A percentile compares a stretch with the other conserved stretches of the same genome.
These are phyloP conservation scores for Thymelicus sylvestris DNA, from an alignment of 2,888 invertebrate genomes.

Conservation along the genomic window DNA sequence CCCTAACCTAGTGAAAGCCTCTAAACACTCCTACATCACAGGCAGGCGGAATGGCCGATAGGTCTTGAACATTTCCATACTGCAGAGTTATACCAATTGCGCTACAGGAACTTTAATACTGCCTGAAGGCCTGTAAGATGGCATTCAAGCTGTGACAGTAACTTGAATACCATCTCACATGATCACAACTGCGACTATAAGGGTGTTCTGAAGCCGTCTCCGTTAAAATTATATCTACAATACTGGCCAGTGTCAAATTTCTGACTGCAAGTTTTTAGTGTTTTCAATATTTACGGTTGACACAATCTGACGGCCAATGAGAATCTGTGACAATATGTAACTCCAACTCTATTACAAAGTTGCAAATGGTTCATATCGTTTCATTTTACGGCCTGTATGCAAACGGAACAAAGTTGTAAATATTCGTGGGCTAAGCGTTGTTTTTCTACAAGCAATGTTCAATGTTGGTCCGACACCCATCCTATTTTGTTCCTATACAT, in stretches of 20 bases:
- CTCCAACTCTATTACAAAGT: slow-evolving; percentile 8
- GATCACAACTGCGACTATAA: no score
- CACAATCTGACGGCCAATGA: neutral
- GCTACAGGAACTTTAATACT: no score
- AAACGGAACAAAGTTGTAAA: slow-evolving; percentile 22
- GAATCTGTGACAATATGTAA: neutral
- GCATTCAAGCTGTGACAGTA: no score
- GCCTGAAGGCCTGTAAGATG: no score
- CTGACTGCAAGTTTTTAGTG: neutral
- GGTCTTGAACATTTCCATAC: no score
- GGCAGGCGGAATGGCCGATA: no score
- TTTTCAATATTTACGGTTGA: neutral
- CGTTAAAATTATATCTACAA: neutral
- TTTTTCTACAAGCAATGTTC: slow-evolving; percentile 46
- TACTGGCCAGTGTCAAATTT: neutral
- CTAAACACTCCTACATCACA: no score
- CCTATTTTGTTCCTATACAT: slow-evolving; percentile 39
- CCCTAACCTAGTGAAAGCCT: no score
- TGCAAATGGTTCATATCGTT: slow-evolving; percentile 7
- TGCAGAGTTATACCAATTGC: no score
- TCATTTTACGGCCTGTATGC: slow-evolving; percentile 5
- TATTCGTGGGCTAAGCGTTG: slow-evolving; percentile 34
- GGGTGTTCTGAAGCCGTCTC: no score
- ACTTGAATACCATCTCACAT: no score
- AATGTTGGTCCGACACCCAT: slow-evolving; percentile 42